Base-by-base conservation (phyloP, 2,113 vertebrate species). In the Phycodurus eques region DNA sequence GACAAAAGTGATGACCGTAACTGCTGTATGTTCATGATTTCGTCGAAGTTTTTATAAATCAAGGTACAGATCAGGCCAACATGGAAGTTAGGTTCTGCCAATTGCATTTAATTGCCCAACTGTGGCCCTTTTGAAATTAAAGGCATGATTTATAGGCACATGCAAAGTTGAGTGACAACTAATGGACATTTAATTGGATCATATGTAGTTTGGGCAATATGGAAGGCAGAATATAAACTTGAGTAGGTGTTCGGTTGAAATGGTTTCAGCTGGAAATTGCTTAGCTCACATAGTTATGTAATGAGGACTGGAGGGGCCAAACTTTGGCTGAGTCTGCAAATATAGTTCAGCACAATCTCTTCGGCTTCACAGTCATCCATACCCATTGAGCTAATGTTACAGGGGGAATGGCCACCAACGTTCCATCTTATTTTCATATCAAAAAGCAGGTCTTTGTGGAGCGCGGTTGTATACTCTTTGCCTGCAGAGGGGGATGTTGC, bases 401-500 rank as follows among this genome's bases (percentile, higher is more conserved):
- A 17, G 39, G 60, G 62, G 70, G 83, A 86, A 79, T 80, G 70
- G 79, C 79, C 79, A 80, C 73, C 68, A 75, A 83, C 77, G 62
- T 76, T 85, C 80, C 76, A 86, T 88, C 70, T 85, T 82, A 81
- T 78, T 79, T 61, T 61, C 59, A 83, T 61, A 79, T 72, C 13
- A 47, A 47, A 59, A 75, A 81, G 57, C 56, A 74, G 31, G 20
- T 60, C 84, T 73, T 79, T 79, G 68, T 80, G 47, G 15, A 46
- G 68, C 67, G 51, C 73, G 78, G 70, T 85, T 86, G 76, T 83
- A 70, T 80, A 81, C 71, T 73, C 68, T 84, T 80, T 83, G 84
- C 91, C 93, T 93, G 90, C 85, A 94, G 93, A 93, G 92, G 93
- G 92, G 76, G 90, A 83, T 93, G 88, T 93, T 92, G 93, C 86